Evolutionary conservation across 1,140 invertebrate species (phyloP), one percentile per base, ranked within the genome.

Genomic region (Trachymyrmex septentrionalis): DNA sequence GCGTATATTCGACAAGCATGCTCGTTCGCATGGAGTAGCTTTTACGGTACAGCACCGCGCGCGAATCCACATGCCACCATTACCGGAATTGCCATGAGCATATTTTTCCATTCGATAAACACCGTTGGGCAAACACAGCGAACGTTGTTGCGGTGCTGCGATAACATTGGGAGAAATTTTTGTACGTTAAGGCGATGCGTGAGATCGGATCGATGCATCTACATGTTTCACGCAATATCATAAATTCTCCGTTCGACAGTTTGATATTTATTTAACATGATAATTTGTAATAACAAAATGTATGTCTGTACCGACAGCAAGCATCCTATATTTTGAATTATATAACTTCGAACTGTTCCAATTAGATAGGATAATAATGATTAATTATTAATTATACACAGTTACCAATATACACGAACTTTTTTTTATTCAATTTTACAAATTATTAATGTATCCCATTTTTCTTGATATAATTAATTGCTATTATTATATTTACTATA

Each of bases 31-130:
- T 64, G 57, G 81, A 85, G 34, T 63, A 81, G 81, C 38, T 81
- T 87, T 88, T 81, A 71, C 64, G n/a, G 14, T n/a, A 64, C 48
- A n/a, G 38, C 67, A 7, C 21, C 34, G 34, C 12, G 34, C 78
- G 34, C 53, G 67, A 72, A 27, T 82, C 53, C 80, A 16, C 12
- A 59, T 59, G 24, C 82, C 63, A 30, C 86, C 82, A 87, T 86
- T 87, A 87, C 57, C 59, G 73, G 63, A 69, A 77, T 76, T 76
- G 86, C 73, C 55, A 87, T 66, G 82, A 87, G 67, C 75, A 69
- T 86, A 87, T 85, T 87, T 87, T 87, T 87, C 86, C 66, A 77
- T 85, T 85, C 78, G 82, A 86, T 87, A 87, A 87, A 87, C 86
- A 85, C 55, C 30, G 61, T 3, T 53, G 61, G 21, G 73, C 44